Evolutionary conservation across 2,113 vertebrate genomes (phyloP).

Genomic region (Scophthalmus maximus): DNA sequence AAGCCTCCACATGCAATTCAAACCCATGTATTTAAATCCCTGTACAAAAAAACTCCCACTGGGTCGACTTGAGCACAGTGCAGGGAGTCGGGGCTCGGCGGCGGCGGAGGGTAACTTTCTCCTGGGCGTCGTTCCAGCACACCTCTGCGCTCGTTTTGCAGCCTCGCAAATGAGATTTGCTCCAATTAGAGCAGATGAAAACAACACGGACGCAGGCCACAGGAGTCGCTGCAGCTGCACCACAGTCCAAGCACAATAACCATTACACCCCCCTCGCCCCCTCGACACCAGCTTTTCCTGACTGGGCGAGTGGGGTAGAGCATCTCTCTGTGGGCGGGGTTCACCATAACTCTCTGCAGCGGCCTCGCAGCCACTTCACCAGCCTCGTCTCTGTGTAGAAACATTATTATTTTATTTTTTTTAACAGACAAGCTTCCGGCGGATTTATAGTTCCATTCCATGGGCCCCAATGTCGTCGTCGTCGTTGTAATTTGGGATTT

Average conservation of each 20-base stretch:
- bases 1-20: slow-evolving; percentile 74
- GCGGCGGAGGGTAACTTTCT: slow-evolving; percentile 25
- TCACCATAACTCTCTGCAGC: too few relatives aligned
- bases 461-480: not conserved
- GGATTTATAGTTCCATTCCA: not conserved
- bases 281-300: too few relatives aligned
- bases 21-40: slow-evolving; percentile 68
- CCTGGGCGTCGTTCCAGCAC: slow-evolving; percentile 8
- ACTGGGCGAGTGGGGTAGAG: too few relatives aligned
- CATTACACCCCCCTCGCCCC: not conserved
- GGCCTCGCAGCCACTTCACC: too few relatives aligned
- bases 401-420: too few relatives aligned
- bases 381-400: not conserved
- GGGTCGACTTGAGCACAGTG: slow-evolving; percentile 58
- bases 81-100: slow-evolving; percentile 25
- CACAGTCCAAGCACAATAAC: not conserved
- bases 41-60: slow-evolving; percentile 70
- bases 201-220: too few relatives aligned
- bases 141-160: not conserved
- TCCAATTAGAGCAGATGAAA: slow-evolving; percentile 27
- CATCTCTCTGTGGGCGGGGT: too few relatives aligned
- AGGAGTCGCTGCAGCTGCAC: too few relatives aligned
- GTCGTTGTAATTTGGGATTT: slow-evolving; percentile 2
- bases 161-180: slow-evolving; percentile 10
- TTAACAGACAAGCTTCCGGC: not conserved